Conservation (phyloP, 1,140 invertebrate genomes). For the Meloidogyne floridensis region DNA sequence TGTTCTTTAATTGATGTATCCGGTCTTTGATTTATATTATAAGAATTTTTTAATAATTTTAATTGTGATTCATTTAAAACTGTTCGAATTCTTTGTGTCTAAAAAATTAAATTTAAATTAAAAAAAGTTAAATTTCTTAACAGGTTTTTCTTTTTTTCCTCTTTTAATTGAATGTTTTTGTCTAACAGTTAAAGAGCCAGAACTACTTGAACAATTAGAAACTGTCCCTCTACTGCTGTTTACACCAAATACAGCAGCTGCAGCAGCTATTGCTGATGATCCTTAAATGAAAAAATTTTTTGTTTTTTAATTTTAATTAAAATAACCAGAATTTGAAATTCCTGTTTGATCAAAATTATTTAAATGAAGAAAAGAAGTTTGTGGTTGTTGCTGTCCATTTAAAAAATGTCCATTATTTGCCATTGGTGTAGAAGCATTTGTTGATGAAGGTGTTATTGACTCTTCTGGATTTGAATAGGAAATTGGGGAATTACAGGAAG, state of each 20-base stretch:
- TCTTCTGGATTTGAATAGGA: conserved; percentile 29
- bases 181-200: conserved; percentile 23
- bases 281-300: neutral
- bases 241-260: neutral
- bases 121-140: neutral
- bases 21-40: conserved; percentile 92
- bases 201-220: conserved; percentile 29
- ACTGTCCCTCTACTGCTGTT: neutral
- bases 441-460: conserved; percentile 29
- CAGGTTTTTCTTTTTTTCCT: conserved; percentile 37
- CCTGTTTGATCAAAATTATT: conserved; percentile 22
- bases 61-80: conserved; percentile 98
- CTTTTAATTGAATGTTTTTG: conserved; percentile 25
- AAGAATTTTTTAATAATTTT: conserved; percentile 79
- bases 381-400: conserved; percentile 15
- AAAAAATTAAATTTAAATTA: conserved; percentile 14
- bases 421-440: conserved; percentile 32
- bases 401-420: conserved; percentile 12
- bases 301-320: neutral
- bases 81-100: conserved; percentile 92
- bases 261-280: neutral
- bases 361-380: neutral
- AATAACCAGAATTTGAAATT: neutral
- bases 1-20: conserved; percentile 99
- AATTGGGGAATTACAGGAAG: conserved; percentile 21